Percentiles rank a stretch among this genome's conserved stretches.
These are phyloP conservation scores for Leucosticte australis DNA, from an alignment of 2,113 vertebrate species.

Conservation along the genomic window DNA sequence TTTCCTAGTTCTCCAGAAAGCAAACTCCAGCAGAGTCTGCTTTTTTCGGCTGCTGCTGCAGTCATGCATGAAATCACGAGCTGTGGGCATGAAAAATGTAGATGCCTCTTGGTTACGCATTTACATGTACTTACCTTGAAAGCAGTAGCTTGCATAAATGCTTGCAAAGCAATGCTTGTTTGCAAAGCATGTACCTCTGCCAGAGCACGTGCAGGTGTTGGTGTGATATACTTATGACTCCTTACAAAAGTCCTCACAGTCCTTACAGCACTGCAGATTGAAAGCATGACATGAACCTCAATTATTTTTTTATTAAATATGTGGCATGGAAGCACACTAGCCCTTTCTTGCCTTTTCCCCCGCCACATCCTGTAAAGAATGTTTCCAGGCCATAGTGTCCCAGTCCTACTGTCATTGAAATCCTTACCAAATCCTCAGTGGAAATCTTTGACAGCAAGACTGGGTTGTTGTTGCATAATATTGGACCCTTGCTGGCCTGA, in stretches of 20 bases:
- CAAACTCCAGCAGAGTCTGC: neutral
- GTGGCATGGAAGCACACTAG: neutral
- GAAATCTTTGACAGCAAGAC: neutral
- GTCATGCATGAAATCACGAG: neutral
- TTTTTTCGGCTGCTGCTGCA: accelerated
- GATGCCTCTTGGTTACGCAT: neutral
- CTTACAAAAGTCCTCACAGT: neutral
- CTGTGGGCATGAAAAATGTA: neutral
- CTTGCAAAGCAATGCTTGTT: neutral
- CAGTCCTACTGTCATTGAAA: neutral
- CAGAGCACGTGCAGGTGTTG: accelerated
- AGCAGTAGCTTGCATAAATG: neutral
- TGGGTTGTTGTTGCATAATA: neutral
- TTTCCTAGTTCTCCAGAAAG: neutral
- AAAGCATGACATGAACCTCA: neutral
- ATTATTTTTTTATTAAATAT: neutral
- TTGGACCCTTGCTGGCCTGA: neutral
- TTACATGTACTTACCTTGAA: neutral
- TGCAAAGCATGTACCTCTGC: neutral
- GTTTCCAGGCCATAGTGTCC: neutral
- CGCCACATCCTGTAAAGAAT: neutral
- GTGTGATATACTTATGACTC: neutral
- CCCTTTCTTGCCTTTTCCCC: accelerated
- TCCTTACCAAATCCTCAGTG: neutral
- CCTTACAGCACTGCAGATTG: neutral